phyloP scores from a whole-genome alignment of 2,797 vertebrate species.

The Cottoperca gobio region DNA sequence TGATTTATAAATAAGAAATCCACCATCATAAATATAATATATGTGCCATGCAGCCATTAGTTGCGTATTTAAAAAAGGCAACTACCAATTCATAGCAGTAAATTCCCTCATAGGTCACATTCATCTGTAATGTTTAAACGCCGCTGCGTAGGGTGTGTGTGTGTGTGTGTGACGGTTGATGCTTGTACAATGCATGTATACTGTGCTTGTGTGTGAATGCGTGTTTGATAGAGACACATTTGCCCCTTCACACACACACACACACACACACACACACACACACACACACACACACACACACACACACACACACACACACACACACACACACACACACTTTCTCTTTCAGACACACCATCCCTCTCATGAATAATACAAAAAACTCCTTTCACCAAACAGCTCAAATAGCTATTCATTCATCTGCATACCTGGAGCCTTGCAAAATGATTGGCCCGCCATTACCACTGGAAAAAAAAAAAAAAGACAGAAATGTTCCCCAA shows the following conservation, averaged over 20 bases:
- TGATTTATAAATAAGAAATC: background rate
- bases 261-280: conserved; percentile 31
- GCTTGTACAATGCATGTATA: conserved; percentile 35
- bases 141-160: conserved; percentile 7
- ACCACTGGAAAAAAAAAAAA: conserved; percentile 55
- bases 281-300: conserved; percentile 39
- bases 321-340: conserved; percentile 35
- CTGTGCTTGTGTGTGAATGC: conserved; percentile 39
- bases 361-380: conserved; percentile 87
- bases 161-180: conserved; percentile 7
- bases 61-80: conserved; percentile 11
- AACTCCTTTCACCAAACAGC: conserved; percentile 81
- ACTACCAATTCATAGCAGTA: background rate
- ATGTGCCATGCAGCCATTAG: background rate
- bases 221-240: conserved; percentile 47
- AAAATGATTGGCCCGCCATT: conserved; percentile 85
- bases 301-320: conserved; percentile 32
- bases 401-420: conserved; percentile 86
- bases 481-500: conserved; percentile 83
- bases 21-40: background rate
- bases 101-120: background rate
- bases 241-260: conserved; percentile 37
- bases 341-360: conserved; percentile 70
- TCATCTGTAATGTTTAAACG: conserved; percentile 6
- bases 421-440: conserved; percentile 84